Evolutionary conservation across 2,888 invertebrate genomes (phyloP), one percentile per base, ranked within the genome.

Genomic region (Zaprionus lineosus): DNA sequence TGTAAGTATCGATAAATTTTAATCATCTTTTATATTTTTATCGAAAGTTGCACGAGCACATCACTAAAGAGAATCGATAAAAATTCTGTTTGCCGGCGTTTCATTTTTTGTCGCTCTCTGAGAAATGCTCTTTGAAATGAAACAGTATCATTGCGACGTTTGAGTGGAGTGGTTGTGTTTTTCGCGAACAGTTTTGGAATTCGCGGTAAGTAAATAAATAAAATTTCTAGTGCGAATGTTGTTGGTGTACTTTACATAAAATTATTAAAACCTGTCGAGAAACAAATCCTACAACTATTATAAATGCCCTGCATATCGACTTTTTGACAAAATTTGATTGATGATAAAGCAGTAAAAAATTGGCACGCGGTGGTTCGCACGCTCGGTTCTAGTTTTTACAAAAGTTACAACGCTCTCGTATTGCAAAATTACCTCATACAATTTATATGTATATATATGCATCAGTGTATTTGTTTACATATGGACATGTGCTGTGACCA

Each of bases 271-370:
- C 11, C 9, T 19, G 16, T 4, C 9, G 18, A n/a, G 9, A 15
- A 26, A n/a, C 21, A 53, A 44, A 41, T 24, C n/a, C n/a, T 6
- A 33, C 9, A 51, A 40, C 5, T n/a, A 34, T 2, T 19, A 36
- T 26, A 33, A 50, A 39, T 67, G 62, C 71, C 56, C 55, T 70
- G 71, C 50, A 33, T 37, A n/a, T 43, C n/a, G 28, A 11, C 26
- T 15, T 18, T 40, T n/a, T n/a, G n/a, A 9, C 26, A 33, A 19
- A n/a, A n/a, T 21, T 9, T 6, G 28, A 19, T 48, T 77, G 76
- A 69, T 69, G 76, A n/a, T n/a, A 79, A 61, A 64, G 41, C 58
- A 41, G 46, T 37, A 56, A 63, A 61, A 53, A 71, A 41, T 57
- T 64, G 58, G 61, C 70, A 77, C 70, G 71, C 62, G 63, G 71